Percentiles rank a stretch among this genome's conserved stretches.
phyloP scores from a whole-genome alignment of 1,140 invertebrate species.

The Sesamia nonagrioides region DNA sequence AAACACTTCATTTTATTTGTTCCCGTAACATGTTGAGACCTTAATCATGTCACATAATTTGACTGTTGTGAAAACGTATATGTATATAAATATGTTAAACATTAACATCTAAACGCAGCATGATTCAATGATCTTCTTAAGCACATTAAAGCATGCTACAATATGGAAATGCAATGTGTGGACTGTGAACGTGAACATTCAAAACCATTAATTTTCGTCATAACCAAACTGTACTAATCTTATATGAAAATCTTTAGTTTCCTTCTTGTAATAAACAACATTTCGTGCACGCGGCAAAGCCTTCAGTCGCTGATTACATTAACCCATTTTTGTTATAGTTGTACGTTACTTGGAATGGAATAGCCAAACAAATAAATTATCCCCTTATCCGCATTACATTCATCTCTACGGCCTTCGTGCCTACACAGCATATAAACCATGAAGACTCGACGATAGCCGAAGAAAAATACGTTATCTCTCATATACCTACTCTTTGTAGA shows the following conservation, averaged over 20 bases:
- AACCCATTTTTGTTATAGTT: constrained; percentile 32
- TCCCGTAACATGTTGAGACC: constrained; percentile 22
- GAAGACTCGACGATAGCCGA: not conserved
- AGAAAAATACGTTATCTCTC: not conserved
- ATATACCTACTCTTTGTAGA: not conserved
- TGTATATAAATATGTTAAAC: not conserved
- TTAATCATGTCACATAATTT: constrained; percentile 17
- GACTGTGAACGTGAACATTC: constrained; percentile 51
- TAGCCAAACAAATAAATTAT: constrained; percentile 42
- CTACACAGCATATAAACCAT: not conserved
- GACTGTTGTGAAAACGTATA: not conserved
- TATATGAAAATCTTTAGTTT: not conserved
- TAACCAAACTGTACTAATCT: constrained; percentile 12
- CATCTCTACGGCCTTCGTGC: constrained; percentile 16
- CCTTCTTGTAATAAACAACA: constrained; percentile 19
- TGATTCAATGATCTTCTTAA: constrained; percentile 27
- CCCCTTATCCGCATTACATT: constrained; percentile 24
- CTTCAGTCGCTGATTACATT: constrained; percentile 27
- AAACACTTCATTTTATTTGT: not conserved
- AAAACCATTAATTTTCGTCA: constrained; percentile 7
- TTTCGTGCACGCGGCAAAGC: constrained; percentile 10
- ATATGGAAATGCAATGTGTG: constrained; percentile 64
- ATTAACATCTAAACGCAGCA: constrained; percentile 24
- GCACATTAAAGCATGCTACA: constrained; percentile 46
- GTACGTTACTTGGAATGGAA: constrained; percentile 2